Evolutionary conservation across 2,113 vertebrate species (phyloP), one percentile per base, ranked within the genome.

Genomic region (Rhinoderma darwinii): DNA sequence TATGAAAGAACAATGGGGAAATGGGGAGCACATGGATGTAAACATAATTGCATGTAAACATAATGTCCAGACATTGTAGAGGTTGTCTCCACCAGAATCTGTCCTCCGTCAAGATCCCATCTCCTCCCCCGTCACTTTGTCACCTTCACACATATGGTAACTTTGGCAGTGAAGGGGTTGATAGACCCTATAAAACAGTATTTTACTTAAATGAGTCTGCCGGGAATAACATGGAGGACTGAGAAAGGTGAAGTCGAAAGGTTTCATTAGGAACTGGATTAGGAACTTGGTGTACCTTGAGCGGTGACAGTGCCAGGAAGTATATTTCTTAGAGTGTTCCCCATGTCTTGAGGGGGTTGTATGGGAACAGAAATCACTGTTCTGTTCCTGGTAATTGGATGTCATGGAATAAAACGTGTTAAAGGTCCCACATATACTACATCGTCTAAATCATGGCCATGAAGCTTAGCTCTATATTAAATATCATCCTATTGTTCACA

Each of bases 291-390:
- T 86, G 85, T 56, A 70, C 66, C 6, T 59, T 86, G 85, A 86
- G 77, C 85, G 85, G 56, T 86, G 85, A 86, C 85, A 81, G 77
- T 70, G 61, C 54, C 85, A 81, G 85, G 77, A 86, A 86, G 27
- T 41, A 32, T 27, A 80, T 73, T 86, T 72, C 77, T 39, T 15
- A 35, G 30, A 54, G 25, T 51, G 56, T 66, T 37, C 63, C 50
- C 61, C 44, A 70, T 70, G 35, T 51, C 54, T 66, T 78, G 32
- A 80, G 44, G 35, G 84, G 76, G 17, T 51, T 32, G 35, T 18
- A n/a, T 72, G 66, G 22, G 84, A 86, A 74, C 11, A 11, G 56
- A 51, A 30, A 70, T 17, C 75, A 51, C 56, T 70, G 47, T 35
- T 54, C 20, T 70, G 75, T 86, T 47, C 75, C n/a, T 20, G 59